These are phyloP conservation scores for Hylia prasina DNA, from an alignment of 2,113 vertebrate species.

Conservation along the genomic window DNA sequence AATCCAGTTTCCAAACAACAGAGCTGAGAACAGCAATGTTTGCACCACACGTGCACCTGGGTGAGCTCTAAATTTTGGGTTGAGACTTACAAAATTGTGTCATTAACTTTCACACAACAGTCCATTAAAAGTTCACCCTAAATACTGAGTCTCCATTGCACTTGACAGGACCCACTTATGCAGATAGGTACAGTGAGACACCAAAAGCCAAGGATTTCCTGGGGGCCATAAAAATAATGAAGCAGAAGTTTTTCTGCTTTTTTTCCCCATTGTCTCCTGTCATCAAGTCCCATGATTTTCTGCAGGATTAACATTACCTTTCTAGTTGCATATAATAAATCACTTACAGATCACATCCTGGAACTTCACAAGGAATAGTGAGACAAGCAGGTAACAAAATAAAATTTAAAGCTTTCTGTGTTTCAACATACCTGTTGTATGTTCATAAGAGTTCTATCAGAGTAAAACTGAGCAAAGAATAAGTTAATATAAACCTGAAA, in stretches of 20 bases:
- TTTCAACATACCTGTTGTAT: neutral
- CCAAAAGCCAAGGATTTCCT: neutral
- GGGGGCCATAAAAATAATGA: neutral
- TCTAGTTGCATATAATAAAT: neutral
- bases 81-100: neutral
- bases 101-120: neutral
- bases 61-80: neutral
- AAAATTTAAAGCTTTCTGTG: neutral
- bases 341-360: neutral
- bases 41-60: neutral
- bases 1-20: neutral
- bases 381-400: neutral
- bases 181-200: neutral
- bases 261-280: neutral
- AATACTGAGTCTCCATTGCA: neutral
- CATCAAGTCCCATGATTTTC: neutral
- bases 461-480: neutral
- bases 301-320: neutral
- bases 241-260: too few species aligned
- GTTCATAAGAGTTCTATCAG: neutral
- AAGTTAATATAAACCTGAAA: neutral
- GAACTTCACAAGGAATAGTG: neutral
- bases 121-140: neutral
- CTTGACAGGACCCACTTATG: neutral
- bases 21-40: neutral